A percentile compares a stretch with the other conserved stretches of the same genome.
Conservation (phyloP, 2,797 vertebrate species). For the Phrynocephalus guinanensis region DNA sequence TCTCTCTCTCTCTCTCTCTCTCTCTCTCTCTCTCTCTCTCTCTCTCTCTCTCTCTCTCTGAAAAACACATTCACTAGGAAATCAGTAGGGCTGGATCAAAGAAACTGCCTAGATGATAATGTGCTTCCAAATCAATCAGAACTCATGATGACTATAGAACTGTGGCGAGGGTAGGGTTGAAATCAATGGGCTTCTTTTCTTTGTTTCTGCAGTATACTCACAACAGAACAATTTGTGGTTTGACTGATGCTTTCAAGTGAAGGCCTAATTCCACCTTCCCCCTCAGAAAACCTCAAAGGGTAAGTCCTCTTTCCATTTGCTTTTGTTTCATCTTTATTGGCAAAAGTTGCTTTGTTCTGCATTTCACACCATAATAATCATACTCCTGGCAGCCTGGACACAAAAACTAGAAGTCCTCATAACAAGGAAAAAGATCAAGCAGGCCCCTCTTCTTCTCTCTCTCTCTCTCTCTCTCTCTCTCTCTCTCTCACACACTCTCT, state of each 20-base stretch:
- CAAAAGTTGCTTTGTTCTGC: slow-evolving; percentile 28
- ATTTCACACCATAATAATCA: slow-evolving; percentile 17
- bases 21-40: slow-evolving; percentile 16
- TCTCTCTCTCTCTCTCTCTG: not conserved
- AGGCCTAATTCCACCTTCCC: slow-evolving; percentile 1
- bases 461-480: too few species aligned
- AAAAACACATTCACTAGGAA: slow-evolving; percentile 31
- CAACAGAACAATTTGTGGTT: not conserved
- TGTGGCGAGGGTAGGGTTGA: not conserved
- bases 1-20: not conserved
- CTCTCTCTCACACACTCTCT: accelerated
- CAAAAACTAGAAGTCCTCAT: not conserved
- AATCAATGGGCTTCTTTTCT: not conserved
- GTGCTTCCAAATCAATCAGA: slow-evolving; percentile 6
- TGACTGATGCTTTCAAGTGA: not conserved
- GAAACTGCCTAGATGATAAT: not conserved
- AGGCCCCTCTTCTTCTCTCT: not conserved
- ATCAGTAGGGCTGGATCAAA: slow-evolving; percentile 55
- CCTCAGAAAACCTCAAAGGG: not conserved
- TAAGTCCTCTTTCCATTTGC: not conserved
- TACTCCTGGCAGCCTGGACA: not conserved
- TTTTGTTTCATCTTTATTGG: not conserved
- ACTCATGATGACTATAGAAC: not conserved
- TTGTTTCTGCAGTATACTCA: not conserved
- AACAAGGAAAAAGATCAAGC: slow-evolving; percentile 15